Evolutionary conservation across 2,888 invertebrate species (phyloP).

Genomic region (Ceratothoa steindachneri): DNA sequence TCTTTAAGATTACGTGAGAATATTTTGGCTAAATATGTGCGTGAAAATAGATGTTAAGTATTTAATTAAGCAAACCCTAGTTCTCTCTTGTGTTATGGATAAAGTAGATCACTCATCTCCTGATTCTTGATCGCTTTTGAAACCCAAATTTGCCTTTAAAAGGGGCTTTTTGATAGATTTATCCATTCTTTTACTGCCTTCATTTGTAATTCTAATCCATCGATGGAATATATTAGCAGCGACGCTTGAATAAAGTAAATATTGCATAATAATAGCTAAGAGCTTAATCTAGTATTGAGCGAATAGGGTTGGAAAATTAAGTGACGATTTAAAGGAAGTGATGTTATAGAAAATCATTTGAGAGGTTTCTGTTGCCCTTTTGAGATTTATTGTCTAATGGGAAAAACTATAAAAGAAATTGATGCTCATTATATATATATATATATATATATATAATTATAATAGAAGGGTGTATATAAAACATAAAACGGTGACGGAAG

Average conservation of each 20-base stretch:
- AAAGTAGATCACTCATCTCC: background rate
- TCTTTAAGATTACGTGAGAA: no score
- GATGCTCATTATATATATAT: slow-evolving; percentile 7
- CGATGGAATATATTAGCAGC: background rate
- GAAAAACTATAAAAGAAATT: no score
- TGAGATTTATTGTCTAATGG: no score
- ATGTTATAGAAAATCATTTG: no score
- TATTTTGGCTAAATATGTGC: no score
- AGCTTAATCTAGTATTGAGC: background rate
- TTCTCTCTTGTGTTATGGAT: background rate
- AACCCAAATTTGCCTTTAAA: background rate
- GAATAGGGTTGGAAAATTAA: background rate
- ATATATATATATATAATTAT: slow-evolving; percentile 5
- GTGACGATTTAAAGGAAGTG: no score
- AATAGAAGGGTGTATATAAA: background rate
- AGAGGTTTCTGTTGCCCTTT: no score
- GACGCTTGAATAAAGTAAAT: no score
- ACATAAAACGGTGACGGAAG: background rate
- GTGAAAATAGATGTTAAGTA: no score
- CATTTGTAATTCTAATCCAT: background rate
- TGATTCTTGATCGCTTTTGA: background rate
- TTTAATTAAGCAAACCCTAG: slow-evolving; percentile 2
- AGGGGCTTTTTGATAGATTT: background rate
- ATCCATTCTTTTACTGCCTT: background rate
- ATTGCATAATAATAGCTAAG: no score